Evolutionary conservation across 1,140 invertebrate genomes (phyloP).

Genomic region (Aphis gossypii): DNA sequence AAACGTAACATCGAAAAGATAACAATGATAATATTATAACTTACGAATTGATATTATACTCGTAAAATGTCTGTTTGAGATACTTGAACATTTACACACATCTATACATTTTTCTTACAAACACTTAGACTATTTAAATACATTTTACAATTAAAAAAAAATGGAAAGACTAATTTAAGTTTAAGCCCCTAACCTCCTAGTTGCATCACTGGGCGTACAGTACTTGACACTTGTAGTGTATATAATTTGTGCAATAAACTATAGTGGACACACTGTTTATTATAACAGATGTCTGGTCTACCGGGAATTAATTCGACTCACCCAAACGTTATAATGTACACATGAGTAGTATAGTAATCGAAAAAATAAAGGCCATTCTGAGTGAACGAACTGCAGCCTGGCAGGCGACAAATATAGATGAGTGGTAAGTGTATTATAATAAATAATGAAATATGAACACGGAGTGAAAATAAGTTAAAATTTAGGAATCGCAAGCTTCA

Average conservation of each 20-base stretch:
- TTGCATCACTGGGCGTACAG: not conserved
- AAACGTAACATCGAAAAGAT: not conserved
- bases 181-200: not conserved
- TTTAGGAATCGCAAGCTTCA: not conserved
- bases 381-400: not conserved
- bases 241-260: constrained; percentile 1
- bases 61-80: not conserved
- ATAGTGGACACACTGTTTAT: not conserved
- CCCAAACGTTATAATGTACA: not conserved
- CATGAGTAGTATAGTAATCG: constrained; percentile 16
- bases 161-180: not conserved
- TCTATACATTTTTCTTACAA: not conserved
- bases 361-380: constrained; percentile 1
- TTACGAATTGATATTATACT: not conserved
- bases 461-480: not conserved
- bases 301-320: constrained; percentile 8
- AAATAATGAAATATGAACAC: not conserved
- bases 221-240: constrained; percentile 15
- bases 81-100: not conserved
- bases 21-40: not conserved
- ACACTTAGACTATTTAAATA: not conserved
- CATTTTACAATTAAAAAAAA: not conserved
- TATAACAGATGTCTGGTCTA: constrained; percentile 1
- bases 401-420: not conserved
- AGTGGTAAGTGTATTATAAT: not conserved